Percentiles rank a stretch among this genome's conserved stretches.
Conservation (phyloP, 2,797 vertebrate species). For the Sebastes miniatus region DNA sequence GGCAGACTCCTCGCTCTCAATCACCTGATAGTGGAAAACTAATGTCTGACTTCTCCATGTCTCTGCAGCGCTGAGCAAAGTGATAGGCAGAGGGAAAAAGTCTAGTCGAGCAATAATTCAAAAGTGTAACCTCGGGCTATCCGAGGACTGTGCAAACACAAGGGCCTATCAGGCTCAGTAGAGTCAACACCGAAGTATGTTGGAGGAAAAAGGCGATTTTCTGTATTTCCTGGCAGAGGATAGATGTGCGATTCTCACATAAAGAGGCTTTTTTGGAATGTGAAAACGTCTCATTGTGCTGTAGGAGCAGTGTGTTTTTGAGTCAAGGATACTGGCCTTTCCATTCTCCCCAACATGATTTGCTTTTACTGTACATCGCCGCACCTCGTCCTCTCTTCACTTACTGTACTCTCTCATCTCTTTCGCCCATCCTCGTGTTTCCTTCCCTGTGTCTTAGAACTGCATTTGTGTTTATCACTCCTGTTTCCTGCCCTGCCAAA, state of each 20-base stretch:
- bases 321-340: slow-evolving; percentile 3
- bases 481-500: slow-evolving; percentile 21
- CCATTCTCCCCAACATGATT: slow-evolving; percentile 5
- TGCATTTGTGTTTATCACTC: slow-evolving; percentile 45
- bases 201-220: slow-evolving; percentile 35
- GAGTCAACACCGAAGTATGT: slow-evolving; percentile 43
- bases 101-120: slow-evolving; percentile 56
- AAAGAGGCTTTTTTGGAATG: slow-evolving; percentile 10
- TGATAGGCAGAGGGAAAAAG: slow-evolving; percentile 21
- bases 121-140: slow-evolving; percentile 50
- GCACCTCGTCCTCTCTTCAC: slow-evolving; percentile 6
- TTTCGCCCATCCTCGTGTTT: not conserved
- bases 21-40: slow-evolving; percentile 31
- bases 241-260: slow-evolving; percentile 13
- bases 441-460: slow-evolving; percentile 1
- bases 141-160: slow-evolving; percentile 56
- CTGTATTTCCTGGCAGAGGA: slow-evolving; percentile 18
- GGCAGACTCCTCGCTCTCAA: slow-evolving; percentile 12
- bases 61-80: slow-evolving; percentile 25
- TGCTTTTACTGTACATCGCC: slow-evolving; percentile 21
- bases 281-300: slow-evolving; percentile 3
- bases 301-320: not conserved
- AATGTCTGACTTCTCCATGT: slow-evolving; percentile 24
- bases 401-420: slow-evolving; percentile 17
- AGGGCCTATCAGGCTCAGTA: slow-evolving; percentile 34